phyloP scores from a whole-genome alignment of 2,888 invertebrate genomes.

The Callyntrura sp. region DNA sequence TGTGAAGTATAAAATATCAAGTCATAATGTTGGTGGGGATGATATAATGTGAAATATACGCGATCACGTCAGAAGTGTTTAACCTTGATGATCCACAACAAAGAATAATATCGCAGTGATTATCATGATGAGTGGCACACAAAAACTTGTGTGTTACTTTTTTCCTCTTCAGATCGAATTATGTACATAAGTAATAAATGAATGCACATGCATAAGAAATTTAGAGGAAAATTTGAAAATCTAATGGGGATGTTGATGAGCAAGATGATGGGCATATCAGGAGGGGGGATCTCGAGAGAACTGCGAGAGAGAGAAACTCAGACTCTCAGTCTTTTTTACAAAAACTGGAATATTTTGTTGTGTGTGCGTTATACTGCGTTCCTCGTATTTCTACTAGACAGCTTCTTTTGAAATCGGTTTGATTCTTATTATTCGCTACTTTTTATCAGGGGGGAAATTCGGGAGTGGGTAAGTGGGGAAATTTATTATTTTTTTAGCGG shows the following conservation, averaged over 20 bases:
- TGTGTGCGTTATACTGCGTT: background rate
- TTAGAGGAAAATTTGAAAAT: slow-evolving; percentile 83
- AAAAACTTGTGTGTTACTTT: slow-evolving; percentile 53
- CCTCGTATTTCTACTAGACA: background rate
- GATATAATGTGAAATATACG: slow-evolving; percentile 16
- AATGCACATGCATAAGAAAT: slow-evolving; percentile 84
- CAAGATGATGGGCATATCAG: slow-evolving; percentile 67
- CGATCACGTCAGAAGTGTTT: slow-evolving; percentile 39
- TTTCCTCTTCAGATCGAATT: slow-evolving; percentile 80
- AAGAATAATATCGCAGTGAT: slow-evolving; percentile 53
- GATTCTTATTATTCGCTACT: background rate
- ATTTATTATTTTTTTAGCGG: background rate
- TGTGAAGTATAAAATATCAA: background rate
- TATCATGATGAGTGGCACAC: slow-evolving; percentile 50
- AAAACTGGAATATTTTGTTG: background rate
- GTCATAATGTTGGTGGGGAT: background rate
- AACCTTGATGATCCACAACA: slow-evolving; percentile 57
- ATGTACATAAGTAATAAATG: slow-evolving; percentile 84
- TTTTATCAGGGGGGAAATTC: background rate
- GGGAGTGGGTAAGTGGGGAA: background rate
- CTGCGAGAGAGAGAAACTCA: too few relatives aligned
- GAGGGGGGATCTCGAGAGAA: slow-evolving; percentile 41
- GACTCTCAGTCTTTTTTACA: background rate
- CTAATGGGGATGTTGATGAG: slow-evolving; percentile 81
- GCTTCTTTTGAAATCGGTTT: background rate